Percentiles rank a stretch among this genome's conserved stretches.
phyloP scores from a whole-genome alignment of 2,888 invertebrate genomes.

The Lagria hirta region DNA sequence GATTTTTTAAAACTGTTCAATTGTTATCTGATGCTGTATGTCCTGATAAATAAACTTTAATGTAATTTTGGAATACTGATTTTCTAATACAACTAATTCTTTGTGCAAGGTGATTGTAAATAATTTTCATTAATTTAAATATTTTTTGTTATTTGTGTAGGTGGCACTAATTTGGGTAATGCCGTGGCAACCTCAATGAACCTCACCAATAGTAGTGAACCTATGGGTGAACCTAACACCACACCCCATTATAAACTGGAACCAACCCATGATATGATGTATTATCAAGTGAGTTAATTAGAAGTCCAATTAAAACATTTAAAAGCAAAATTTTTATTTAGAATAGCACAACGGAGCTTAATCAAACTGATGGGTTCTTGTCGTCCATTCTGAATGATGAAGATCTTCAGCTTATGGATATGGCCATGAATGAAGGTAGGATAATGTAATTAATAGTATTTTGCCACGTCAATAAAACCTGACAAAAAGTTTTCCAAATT shows the following conservation, averaged over 20 bases:
- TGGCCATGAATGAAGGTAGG: constrained; percentile 87
- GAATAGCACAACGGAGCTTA: constrained; percentile 66
- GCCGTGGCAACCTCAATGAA: constrained; percentile 79
- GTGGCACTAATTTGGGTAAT: constrained; percentile 68
- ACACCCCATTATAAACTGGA: constrained; percentile 69
- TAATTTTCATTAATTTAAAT: constrained; percentile 18
- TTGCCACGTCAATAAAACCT: no score
- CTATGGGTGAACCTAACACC: constrained; percentile 61
- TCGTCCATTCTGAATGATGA: constrained; percentile 88
- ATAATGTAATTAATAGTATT: no score
- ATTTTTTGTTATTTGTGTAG: no score
- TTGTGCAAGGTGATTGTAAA: neutral
- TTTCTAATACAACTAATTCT: no score
- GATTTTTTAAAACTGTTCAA: no score
- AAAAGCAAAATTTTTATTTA: constrained; percentile 34
- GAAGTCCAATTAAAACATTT: constrained; percentile 1
- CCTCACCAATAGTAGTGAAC: constrained; percentile 72
- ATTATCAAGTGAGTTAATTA: constrained; percentile 68
- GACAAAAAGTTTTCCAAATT: no score
- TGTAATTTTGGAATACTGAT: no score
- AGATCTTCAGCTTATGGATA: constrained; percentile 87
- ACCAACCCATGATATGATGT: constrained; percentile 72
- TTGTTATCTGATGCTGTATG: no score
- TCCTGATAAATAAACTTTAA: no score
- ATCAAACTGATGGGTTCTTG: constrained; percentile 82